phyloP scores from a whole-genome alignment of 2,113 vertebrate species.

The Clarias gariepinus region DNA sequence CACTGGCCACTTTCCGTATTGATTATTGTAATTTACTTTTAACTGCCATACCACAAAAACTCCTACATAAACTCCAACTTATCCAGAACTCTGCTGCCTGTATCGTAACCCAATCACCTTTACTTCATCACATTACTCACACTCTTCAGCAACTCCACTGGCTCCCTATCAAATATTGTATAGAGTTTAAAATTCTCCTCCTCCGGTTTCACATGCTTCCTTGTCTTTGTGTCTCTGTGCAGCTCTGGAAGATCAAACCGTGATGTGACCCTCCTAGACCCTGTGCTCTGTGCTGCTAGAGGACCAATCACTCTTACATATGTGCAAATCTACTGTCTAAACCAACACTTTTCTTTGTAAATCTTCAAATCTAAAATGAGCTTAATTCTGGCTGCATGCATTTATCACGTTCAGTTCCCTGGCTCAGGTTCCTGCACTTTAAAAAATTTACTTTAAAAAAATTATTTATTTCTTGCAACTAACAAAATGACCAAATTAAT shows the following conservation, averaged over 20 bases:
- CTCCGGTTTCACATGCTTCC: neutral
- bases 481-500: neutral
- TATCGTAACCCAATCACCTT: too few relatives aligned
- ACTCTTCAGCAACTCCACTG: too few relatives aligned
- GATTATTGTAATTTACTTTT: too few relatives aligned
- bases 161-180: too few relatives aligned
- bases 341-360: constrained; percentile 51
- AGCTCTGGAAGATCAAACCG: constrained; percentile 81
- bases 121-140: too few relatives aligned
- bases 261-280: constrained; percentile 63
- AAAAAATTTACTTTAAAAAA: neutral
- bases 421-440: neutral
- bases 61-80: too few relatives aligned
- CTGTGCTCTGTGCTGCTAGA: constrained; percentile 36
- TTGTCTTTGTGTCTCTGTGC: constrained; percentile 34
- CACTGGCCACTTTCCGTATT: too few relatives aligned
- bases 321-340: constrained; percentile 74
- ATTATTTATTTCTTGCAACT: neutral
- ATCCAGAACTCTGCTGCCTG: too few relatives aligned
- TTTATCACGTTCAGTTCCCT: neutral
- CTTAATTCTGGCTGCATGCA: neutral
- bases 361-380: constrained; percentile 28
- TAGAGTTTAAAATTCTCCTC: too few relatives aligned
- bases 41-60: too few relatives aligned
- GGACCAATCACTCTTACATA: constrained; percentile 33